These are phyloP conservation scores for Stichopus chloronotus DNA, from an alignment of 35 echinoderm and acorn worm genomes.

Conservation along the genomic window DNA sequence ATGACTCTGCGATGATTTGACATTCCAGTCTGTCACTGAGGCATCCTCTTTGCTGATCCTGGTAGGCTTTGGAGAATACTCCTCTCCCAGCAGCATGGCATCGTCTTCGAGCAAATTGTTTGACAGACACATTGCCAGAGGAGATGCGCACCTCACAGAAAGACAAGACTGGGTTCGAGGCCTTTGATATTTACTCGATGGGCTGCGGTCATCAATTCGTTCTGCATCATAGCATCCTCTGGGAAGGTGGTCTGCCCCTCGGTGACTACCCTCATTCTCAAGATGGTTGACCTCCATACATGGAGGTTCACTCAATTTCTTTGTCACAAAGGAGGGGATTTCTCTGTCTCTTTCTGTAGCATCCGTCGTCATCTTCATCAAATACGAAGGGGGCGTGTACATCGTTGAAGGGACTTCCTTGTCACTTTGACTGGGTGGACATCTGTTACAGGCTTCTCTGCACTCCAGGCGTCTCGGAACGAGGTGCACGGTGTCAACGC, in stretches of 20 bases:
- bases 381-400: constrained; percentile 47
- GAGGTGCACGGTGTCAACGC: constrained; percentile 21
- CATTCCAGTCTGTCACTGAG: not conserved
- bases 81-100: not conserved
- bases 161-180: not conserved
- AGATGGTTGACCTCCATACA: not conserved
- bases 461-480: constrained; percentile 39
- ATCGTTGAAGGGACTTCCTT: constrained; percentile 36
- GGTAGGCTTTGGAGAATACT: not conserved
- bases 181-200: not conserved
- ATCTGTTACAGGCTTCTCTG: not conserved
- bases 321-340: not conserved
- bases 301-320: not conserved
- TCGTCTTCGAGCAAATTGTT: not conserved
- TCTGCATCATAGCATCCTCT: not conserved
- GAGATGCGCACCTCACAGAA: not conserved
- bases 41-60: not conserved
- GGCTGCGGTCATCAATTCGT: not conserved
- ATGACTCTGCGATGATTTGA: not conserved
- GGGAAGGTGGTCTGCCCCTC: not conserved
- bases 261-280: not conserved
- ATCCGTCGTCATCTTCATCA: not conserved
- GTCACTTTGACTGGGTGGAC: not conserved
- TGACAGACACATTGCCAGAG: not conserved
- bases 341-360: not conserved